Evolutionary conservation across 2,113 vertebrate species (phyloP).

Genomic region (Odontesthes bonariensis): DNA sequence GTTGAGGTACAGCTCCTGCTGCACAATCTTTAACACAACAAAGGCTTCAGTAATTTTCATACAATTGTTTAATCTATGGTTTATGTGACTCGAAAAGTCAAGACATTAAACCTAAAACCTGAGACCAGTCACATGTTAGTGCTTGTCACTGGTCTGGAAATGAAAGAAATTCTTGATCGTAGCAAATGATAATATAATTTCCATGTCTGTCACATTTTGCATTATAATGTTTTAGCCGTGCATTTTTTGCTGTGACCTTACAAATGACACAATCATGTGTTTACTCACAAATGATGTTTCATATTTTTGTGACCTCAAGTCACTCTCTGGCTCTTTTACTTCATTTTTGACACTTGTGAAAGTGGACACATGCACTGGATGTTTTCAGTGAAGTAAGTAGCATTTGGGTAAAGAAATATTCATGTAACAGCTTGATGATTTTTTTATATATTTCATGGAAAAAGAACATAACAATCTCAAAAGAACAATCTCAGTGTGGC

Average conservation of each 20-base stretch:
- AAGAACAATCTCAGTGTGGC: background rate
- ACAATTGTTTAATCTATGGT: background rate
- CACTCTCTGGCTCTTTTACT: background rate
- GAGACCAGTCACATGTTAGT: background rate
- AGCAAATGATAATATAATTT: too few relatives aligned
- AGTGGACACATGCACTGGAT: background rate
- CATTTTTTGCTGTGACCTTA: background rate
- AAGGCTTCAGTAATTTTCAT: background rate
- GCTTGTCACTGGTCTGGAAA: background rate
- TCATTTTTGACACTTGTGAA: background rate
- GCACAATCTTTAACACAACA: background rate
- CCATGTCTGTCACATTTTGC: too few relatives aligned
- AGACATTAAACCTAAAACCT: background rate
- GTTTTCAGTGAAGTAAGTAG: too few relatives aligned
- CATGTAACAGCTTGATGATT: slow-evolving; percentile 14
- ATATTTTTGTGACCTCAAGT: background rate
- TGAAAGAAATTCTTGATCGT: background rate
- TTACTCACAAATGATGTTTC: background rate
- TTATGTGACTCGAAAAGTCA: background rate
- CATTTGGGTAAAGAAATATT: background rate
- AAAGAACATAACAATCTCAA: background rate
- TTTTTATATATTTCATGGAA: slow-evolving; percentile 30
- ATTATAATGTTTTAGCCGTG: background rate
- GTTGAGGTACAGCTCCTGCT: background rate
- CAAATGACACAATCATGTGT: background rate